Evolutionary conservation across 2,797 vertebrate species (phyloP), one percentile per base, ranked within the genome.

Genomic region (Oreortyx pictus): DNA sequence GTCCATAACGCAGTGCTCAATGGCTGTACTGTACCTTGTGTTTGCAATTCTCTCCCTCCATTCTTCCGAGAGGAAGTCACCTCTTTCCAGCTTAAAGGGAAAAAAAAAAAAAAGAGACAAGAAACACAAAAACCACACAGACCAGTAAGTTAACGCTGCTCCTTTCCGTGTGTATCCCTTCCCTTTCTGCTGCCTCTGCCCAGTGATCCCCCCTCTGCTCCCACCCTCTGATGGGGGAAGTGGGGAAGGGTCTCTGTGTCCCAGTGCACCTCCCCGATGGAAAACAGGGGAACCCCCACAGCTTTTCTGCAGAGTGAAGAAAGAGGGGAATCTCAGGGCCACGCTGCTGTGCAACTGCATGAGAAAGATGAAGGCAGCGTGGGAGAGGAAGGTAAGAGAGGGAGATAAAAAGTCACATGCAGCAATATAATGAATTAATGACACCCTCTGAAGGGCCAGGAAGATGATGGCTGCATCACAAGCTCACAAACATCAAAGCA

Each of bases 61-160:
- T 96, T 99, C 99, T 95, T 99, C 99, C 27, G 99, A 99, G 85
- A 99, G 98, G 97, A 99, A 99, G 92, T 99, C 99, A n/a, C 99
- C 99, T 97, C 99, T 98, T 97, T 99, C 99, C 98, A 99, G 98
- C 99, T 99, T 95, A 47, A 96, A 52, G 50, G 39, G 39, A 41
- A 41, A 52, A 27, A 93, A 83, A 78, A 75, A 95, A 80, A 88
- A 43, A 78, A 87, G 90, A 52, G 46, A 79, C 59, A 94, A 78
- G 90, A 44, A 54, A 84, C 77, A 86, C 75, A 72, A 61, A 71
- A 77, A 59, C 29, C 18, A 64, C 59, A 83, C 44, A 79, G n/a
- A 62, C 43, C 27, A 27, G 2, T 31, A 14, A 71, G 88, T 95
- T 93, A 92, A 65, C 31, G 24, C 23, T 29, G 33, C 3, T 82